Percentiles rank a stretch among this genome's conserved stretches.
Evolutionary conservation across 2,113 vertebrate species (phyloP).

Genomic region (Isurus oxyrinchus): DNA sequence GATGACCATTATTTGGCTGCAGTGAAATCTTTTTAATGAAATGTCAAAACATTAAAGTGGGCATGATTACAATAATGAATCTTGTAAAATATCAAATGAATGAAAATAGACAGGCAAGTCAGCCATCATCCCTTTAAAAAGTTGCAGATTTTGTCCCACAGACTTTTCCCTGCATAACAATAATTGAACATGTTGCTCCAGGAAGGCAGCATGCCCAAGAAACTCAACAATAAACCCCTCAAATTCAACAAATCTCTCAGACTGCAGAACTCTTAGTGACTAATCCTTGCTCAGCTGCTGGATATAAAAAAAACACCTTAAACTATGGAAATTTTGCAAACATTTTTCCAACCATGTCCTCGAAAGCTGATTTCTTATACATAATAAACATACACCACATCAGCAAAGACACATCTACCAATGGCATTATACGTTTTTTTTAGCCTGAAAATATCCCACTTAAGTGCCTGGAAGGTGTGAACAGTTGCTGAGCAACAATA

Average conservation of each 20-base stretch:
- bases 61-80: background rate
- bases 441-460: background rate
- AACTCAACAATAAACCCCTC: background rate
- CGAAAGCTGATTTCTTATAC: background rate
- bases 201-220: background rate
- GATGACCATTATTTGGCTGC: background rate
- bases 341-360: background rate
- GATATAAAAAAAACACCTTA: background rate
- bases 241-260: conserved; percentile 6
- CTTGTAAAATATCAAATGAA: background rate
- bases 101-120: background rate
- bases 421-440: background rate
- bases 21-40: background rate
- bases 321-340: background rate
- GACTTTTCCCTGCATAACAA: background rate
- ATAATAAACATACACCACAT: background rate
- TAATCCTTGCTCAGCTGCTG: background rate
- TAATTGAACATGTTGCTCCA: background rate
- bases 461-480: background rate
- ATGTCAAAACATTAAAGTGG: background rate
- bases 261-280: background rate
- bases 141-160: background rate
- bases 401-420: background rate
- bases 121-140: background rate
- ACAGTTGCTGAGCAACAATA: conserved; percentile 26